Base-by-base conservation (phyloP, 2,888 invertebrate species). In the Hedya salicella region DNA sequence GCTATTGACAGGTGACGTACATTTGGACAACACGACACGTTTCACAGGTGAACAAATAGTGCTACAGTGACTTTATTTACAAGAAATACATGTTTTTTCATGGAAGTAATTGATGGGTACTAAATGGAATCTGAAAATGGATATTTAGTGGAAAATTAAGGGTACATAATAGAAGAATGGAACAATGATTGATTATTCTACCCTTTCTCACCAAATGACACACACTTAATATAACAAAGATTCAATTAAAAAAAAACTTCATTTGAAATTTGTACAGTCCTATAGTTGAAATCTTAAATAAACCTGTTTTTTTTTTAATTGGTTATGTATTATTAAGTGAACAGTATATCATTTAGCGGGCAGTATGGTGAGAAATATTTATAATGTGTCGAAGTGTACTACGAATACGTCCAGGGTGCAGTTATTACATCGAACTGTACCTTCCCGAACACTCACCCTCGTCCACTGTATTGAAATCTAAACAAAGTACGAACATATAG, bases 381-480 rank as follows among this genome's bases (percentile, higher is more conserved):
- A 32, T 50, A 3, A 54, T 56, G 62, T 56, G 39, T 39, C 62
- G 48, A 49, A 54, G 54, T 63, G 66, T 66, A 54, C 42, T 61
- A 49, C 66, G 32, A 44, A 61, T 54, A 60, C 60, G 60, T 46
- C 39, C 63, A 66, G 49, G 54, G 66, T 53, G 59, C 49, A 49
- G 53, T 53, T 61, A 54, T 61, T 78, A 80, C 81, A 80, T 78
- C 76, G 67, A 80, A 76, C 70, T 72, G 73, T 78, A 81, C 78
- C 73, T 76, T 74, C 39, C 61, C 63, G 71, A 59, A 75, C 81
- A 91, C 91, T 89, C 83, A 91, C 91, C 90, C 79, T 91, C 91
- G 48, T 90, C 89, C 89, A 83, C 78, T 60, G 88, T 79, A 68
- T 80, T 82, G 82, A 79, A 85, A 85, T 84, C 91, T 91, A 79